Evolutionary conservation across 2,113 vertebrate genomes (phyloP).

Genomic region (Tetraodon nigroviridis): DNA sequence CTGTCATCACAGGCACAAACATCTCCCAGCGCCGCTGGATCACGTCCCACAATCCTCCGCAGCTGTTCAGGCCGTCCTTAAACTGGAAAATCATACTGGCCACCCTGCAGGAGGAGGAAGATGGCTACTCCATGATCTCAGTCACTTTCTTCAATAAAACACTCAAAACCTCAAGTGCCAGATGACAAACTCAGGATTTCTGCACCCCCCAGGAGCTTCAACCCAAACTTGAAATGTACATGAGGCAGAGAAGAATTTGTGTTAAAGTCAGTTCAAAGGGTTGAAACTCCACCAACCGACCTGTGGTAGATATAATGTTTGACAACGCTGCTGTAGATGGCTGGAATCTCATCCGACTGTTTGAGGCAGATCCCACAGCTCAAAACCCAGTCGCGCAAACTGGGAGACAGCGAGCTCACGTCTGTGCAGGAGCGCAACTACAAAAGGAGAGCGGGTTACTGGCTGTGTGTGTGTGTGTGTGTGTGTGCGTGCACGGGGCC

Average conservation of each 20-base stretch:
- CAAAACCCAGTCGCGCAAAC: slow-evolving; percentile 59
- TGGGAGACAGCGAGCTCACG: slow-evolving; percentile 36
- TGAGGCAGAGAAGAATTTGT: no score
- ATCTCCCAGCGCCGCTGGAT: slow-evolving; percentile 46
- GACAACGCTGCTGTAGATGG: slow-evolving; percentile 51
- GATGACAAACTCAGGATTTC: no score
- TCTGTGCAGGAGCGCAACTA: slow-evolving; percentile 44
- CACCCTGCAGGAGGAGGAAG: slow-evolving; percentile 41
- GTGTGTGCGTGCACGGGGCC: no score
- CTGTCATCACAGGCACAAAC: slow-evolving; percentile 62
- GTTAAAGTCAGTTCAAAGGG: background rate
- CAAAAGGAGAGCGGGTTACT: background rate
- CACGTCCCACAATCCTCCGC: slow-evolving; percentile 62
- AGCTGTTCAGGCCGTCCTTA: slow-evolving; percentile 62
- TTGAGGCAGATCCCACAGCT: slow-evolving; percentile 47
- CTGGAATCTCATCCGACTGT: slow-evolving; percentile 38
- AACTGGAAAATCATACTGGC: slow-evolving; percentile 68
- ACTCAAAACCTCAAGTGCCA: no score
- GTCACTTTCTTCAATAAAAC: background rate
- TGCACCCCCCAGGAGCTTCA: no score
- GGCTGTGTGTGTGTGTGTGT: background rate
- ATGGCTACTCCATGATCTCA: background rate
- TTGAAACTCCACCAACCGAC: slow-evolving; percentile 26
- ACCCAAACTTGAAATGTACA: no score
- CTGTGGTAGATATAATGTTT: slow-evolving; percentile 64